Conservation (phyloP, 2,888 invertebrate genomes). For the Nebria brevicollis region DNA sequence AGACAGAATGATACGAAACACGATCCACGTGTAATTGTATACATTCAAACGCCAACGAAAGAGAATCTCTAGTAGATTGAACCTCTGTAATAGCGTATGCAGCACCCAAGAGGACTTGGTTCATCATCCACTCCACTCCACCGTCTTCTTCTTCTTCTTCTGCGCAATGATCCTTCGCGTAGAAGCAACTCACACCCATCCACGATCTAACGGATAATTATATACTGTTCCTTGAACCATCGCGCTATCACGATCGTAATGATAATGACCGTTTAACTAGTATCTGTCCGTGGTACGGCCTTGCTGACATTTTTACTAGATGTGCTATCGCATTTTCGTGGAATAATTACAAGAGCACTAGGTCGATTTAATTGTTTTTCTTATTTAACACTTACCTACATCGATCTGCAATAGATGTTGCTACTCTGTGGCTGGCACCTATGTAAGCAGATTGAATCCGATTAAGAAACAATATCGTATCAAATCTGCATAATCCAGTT, state of each 20-base stretch:
- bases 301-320: slow-evolving; percentile 40
- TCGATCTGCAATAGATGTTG: too few species aligned
- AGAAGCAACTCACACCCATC: slow-evolving; percentile 6
- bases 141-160: too few species aligned
- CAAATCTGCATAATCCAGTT: background rate
- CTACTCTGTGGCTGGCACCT: background rate
- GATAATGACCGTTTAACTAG: slow-evolving; percentile 43
- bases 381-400: too few species aligned
- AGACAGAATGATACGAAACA: background rate
- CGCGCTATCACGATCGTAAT: slow-evolving; percentile 38
- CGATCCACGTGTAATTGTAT: background rate
- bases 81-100: background rate
- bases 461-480: background rate
- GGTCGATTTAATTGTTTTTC: background rate
- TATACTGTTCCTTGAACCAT: slow-evolving; percentile 28
- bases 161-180: background rate
- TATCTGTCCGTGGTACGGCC: slow-evolving; percentile 31
- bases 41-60: background rate
- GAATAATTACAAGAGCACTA: slow-evolving; percentile 28
- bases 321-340: slow-evolving; percentile 37
- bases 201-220: slow-evolving; percentile 31
- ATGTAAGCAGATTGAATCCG: background rate
- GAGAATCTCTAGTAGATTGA: background rate
- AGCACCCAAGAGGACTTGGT: background rate
- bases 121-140: background rate